Base-by-base conservation (phyloP, 2,797 vertebrate species). In the Pyrocephalus nanus region DNA sequence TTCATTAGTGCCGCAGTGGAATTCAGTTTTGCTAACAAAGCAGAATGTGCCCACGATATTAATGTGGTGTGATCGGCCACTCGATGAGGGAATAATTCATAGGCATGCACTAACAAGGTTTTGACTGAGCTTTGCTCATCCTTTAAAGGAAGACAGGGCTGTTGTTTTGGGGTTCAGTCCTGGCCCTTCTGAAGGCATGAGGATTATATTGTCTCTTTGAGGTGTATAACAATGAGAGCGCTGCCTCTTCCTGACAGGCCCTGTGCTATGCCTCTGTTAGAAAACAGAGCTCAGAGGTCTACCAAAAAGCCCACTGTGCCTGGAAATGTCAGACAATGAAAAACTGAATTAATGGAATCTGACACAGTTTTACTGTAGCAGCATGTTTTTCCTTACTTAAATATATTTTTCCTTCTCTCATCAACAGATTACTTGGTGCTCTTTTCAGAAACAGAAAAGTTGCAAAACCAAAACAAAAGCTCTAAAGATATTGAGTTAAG, bases 271-370 rank as follows among this genome's bases (percentile, higher is more conserved):
- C 96, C 94, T 97, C 97, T 97, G 96, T 96, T 95, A 96, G 97
- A 97, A 96, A 96, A 97, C 89, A 92, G 96, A 96, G 92, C 96
- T 96, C 96, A 96, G 96, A 97, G 96, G 95, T 97, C 97, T 97
- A 97, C 96, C 97, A 96, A 98, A 97, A 96, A 97, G 94, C 96
- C 96, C 96, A 97, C 97, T 97, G 96, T 97, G 96, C 95, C 95
- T 95, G 95, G 97, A 96, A 95, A 91, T 96, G 91, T 82, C 93
- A 96, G 96, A 97, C 96, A 97, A 97, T 96, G 92, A 96, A 94
- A 96, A 92, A 43, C 86, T 85, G 95, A 94, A 96, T 97, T 97
- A 97, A 97, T 97, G 97, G 97, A 97, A 91, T 18, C 82, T 96
- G 95, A 96, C 90, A 96, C 96, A 96, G 95, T 97, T 97, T 97